Percentiles rank a stretch among this genome's conserved stretches.
Conservation (phyloP, 2,888 invertebrate species). For the Hofmannophila pseudospretella region DNA sequence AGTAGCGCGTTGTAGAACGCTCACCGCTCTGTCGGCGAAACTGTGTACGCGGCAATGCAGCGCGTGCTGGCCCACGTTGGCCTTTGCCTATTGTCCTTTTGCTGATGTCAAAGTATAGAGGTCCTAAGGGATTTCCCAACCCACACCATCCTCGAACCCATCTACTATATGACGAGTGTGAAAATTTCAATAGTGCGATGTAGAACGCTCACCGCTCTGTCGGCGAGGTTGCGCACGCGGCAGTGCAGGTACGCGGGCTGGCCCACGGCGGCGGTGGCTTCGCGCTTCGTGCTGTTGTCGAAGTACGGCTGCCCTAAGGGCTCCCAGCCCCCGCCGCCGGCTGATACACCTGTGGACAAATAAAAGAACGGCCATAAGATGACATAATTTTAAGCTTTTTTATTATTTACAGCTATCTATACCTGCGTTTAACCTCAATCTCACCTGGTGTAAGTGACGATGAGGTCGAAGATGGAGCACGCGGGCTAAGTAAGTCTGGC, state of each 20-base stretch:
- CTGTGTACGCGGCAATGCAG: conserved; percentile 91
- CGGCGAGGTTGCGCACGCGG: conserved; percentile 90
- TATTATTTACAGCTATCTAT: no score
- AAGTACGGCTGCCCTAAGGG: conserved; percentile 92
- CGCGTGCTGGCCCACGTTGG: conserved; percentile 92
- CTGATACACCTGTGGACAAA: conserved; percentile 54
- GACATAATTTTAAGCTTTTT: no score
- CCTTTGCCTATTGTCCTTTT: conserved; percentile 90
- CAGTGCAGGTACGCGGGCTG: conserved; percentile 92
- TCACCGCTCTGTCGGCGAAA: conserved; percentile 92
- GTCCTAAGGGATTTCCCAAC: no score
- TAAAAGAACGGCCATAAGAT: no score
- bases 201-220: conserved; percentile 89
- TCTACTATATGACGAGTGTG: no score
- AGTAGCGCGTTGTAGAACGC: conserved; percentile 57
- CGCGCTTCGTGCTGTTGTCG: conserved; percentile 90
- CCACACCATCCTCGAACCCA: no score
- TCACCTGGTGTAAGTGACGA: no score
- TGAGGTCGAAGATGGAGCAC: no score
- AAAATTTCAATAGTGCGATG: neutral
- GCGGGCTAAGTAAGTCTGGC: no score
- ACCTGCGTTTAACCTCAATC: no score
- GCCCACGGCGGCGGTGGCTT: conserved; percentile 91
- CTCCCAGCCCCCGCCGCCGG: conserved; percentile 79
- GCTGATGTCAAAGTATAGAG: no score